Evolutionary conservation across 2,888 invertebrate genomes (phyloP).

Genomic region (Acleris emargana): DNA sequence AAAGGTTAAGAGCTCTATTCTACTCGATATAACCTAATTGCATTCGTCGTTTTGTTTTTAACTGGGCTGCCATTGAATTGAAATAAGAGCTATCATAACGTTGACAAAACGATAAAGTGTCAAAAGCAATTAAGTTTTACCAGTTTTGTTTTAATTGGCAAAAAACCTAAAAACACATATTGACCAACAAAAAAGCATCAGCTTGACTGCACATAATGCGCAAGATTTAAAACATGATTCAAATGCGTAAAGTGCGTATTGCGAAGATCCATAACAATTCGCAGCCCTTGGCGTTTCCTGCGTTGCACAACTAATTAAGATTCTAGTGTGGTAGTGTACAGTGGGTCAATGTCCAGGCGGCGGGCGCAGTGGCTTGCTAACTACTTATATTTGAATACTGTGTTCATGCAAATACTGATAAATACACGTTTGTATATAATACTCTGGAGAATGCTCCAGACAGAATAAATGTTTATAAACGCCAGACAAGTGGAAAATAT

Average conservation of each 20-base stretch:
- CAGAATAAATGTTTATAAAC: too few relatives aligned
- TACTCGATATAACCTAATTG: too few relatives aligned
- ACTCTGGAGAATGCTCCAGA: too few relatives aligned
- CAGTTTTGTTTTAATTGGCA: too few relatives aligned
- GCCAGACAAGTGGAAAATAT: too few relatives aligned
- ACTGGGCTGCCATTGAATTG: too few relatives aligned
- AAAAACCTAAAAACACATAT: too few relatives aligned
- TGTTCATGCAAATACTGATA: slow-evolving; percentile 10
- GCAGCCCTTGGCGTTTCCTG: slow-evolving; percentile 45
- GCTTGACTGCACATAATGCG: slow-evolving; percentile 9
- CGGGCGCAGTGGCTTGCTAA: slow-evolving; percentile 43
- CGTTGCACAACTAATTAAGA: slow-evolving; percentile 53
- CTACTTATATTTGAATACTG: slow-evolving; percentile 16
- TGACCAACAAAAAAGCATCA: background rate
- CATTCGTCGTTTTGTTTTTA: too few relatives aligned
- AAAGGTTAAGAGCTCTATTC: too few relatives aligned
- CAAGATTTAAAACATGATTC: slow-evolving; percentile 4
- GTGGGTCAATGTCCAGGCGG: slow-evolving; percentile 62
- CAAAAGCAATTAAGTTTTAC: too few relatives aligned
- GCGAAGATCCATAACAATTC: slow-evolving; percentile 22
- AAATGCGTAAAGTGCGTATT: slow-evolving; percentile 16
- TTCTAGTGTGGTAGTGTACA: slow-evolving; percentile 51
- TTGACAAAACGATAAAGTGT: too few relatives aligned
- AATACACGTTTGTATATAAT: background rate
- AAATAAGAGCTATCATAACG: too few relatives aligned